Percentiles rank a stretch among this genome's conserved stretches.
Conservation (phyloP, 2,113 vertebrate species). For the Bos indicus region DNA sequence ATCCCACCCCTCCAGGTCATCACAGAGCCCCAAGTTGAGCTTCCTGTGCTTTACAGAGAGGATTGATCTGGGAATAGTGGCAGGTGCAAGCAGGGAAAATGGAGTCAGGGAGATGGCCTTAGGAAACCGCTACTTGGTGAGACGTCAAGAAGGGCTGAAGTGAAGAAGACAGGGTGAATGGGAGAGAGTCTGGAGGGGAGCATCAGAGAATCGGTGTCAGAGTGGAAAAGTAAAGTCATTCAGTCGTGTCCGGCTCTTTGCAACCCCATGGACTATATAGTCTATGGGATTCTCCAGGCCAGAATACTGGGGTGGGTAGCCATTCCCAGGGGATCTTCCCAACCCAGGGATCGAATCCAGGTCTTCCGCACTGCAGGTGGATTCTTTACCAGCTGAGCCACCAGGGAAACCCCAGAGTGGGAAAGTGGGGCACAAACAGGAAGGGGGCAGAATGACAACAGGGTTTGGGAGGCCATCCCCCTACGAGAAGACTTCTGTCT, state of each 20-base stretch:
- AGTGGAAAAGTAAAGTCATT: neutral
- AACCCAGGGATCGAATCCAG: neutral
- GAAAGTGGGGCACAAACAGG: neutral
- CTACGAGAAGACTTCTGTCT: neutral
- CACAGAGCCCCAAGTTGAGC: neutral
- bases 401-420: neutral
- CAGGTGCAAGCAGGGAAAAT: neutral
- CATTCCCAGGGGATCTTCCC: neutral
- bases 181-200: neutral
- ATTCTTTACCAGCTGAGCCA: neutral
- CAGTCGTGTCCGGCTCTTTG: neutral
- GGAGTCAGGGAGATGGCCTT: neutral
- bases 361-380: neutral
- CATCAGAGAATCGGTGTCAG: neutral
- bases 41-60: neutral
- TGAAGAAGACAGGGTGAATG: neutral
- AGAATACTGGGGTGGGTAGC: neutral
- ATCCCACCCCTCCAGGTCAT: neutral
- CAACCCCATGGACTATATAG: neutral
- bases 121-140: neutral
- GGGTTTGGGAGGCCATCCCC: neutral
- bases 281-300: neutral
- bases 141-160: neutral
- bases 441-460: neutral
- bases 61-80: neutral